Conservation (phyloP, 2,113 vertebrate species). For the Himantopus leucocephalus region DNA sequence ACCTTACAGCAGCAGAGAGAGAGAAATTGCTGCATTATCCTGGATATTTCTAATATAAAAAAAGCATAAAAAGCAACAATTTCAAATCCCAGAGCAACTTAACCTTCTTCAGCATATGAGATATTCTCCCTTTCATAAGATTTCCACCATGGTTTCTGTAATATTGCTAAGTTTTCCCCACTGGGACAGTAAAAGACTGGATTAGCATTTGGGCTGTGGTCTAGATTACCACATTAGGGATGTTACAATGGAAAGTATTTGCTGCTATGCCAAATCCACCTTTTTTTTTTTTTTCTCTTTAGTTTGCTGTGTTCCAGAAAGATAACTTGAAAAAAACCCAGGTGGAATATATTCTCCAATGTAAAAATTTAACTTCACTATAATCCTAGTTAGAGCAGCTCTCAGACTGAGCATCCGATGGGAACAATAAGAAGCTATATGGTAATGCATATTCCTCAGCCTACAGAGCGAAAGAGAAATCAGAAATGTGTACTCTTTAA, state of each 20-base stretch:
- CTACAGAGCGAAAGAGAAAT: background rate
- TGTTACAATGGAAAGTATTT: background rate
- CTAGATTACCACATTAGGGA: background rate
- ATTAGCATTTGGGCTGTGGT: background rate
- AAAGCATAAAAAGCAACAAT: background rate
- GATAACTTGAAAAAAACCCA: background rate
- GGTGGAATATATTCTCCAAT: background rate
- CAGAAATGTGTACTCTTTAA: background rate
- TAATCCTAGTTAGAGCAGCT: background rate
- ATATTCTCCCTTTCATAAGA: background rate
- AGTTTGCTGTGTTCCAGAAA: background rate
- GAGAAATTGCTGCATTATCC: background rate
- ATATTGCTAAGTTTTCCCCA: background rate
- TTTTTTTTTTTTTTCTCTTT: background rate
- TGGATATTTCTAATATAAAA: background rate
- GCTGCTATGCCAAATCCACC: background rate
- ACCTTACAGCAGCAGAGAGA: background rate
- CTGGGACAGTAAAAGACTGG: background rate
- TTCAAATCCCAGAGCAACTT: background rate
- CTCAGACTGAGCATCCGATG: background rate
- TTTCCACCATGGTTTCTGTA: background rate
- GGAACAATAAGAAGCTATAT: background rate
- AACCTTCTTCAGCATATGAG: background rate
- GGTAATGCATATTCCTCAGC: background rate
- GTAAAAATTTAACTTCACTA: background rate